phyloP scores from a whole-genome alignment of 2,888 invertebrate species.

The Hydriomena furcata region DNA sequence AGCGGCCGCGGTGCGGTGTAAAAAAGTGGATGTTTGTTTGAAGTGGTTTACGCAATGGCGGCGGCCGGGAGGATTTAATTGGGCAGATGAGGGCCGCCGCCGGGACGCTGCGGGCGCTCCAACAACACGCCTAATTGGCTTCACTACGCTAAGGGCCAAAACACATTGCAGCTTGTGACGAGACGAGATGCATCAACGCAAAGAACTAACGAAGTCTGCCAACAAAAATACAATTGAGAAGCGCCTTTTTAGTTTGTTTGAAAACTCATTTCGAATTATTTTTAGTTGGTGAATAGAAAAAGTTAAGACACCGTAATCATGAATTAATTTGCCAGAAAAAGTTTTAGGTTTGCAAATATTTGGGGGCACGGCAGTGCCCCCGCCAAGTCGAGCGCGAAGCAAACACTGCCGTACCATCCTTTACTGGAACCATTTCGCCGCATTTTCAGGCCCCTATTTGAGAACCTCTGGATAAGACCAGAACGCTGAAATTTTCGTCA shows the following conservation, averaged over 20 bases:
- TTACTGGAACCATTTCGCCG: no score
- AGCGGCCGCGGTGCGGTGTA: slow-evolving; percentile 62
- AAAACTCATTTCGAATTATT: slow-evolving; percentile 1
- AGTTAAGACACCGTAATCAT: no score
- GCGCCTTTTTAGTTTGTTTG: no score
- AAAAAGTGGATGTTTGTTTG: slow-evolving; percentile 75
- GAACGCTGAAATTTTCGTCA: no score
- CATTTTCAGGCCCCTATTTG: no score
- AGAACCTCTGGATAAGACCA: no score
- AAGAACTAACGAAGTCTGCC: slow-evolving; percentile 23
- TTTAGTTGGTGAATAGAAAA: no score
- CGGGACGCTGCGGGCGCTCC: slow-evolving; percentile 40
- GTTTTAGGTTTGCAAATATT: no score
- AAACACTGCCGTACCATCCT: no score
- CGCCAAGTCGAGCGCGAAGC: no score
- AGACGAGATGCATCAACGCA: slow-evolving; percentile 24
- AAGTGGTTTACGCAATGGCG: slow-evolving; percentile 78
- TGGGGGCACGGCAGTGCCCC: no score
- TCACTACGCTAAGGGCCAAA: slow-evolving; percentile 58
- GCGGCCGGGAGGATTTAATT: slow-evolving; percentile 69
- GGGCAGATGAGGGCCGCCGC: slow-evolving; percentile 59
- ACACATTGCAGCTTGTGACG: slow-evolving; percentile 26
- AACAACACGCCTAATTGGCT: slow-evolving; percentile 67
- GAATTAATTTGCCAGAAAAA: no score
- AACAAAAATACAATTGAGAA: neutral